A percentile compares a stretch with the other conserved stretches of the same genome.
These are phyloP conservation scores for Tragelaphus scriptus DNA, from an alignment of 2,113 vertebrate genomes.

Conservation along the genomic window DNA sequence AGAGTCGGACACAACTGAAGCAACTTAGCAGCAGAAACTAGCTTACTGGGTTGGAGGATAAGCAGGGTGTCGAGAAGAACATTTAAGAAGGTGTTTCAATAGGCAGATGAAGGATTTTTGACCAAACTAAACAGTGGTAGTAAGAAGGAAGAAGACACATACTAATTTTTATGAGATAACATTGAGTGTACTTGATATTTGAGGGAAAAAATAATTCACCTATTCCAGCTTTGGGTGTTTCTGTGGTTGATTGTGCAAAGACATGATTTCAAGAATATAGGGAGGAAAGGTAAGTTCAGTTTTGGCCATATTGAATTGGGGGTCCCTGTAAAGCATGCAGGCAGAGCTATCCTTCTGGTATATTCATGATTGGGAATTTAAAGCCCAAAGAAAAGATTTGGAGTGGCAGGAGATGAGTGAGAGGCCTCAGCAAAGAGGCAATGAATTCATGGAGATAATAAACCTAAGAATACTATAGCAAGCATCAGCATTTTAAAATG, in stretches of 20 bases:
- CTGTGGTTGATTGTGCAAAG: background rate
- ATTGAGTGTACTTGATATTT: background rate
- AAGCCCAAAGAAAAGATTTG: background rate
- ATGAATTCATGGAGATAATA: background rate
- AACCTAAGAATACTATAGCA: background rate
- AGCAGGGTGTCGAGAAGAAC: background rate
- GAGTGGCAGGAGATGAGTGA: background rate
- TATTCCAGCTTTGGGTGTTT: background rate
- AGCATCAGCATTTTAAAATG: background rate
- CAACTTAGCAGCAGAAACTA: no score
- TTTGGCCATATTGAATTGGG: background rate
- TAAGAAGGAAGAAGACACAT: background rate
- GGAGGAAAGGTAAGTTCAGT: background rate
- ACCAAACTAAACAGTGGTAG: background rate
- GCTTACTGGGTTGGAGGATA: background rate
- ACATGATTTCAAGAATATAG: background rate
- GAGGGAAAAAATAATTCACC: background rate
- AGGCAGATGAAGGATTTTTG: background rate
- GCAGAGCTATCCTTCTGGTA: background rate
- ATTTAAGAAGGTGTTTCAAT: background rate
- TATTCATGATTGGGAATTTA: background rate
- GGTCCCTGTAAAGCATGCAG: background rate
- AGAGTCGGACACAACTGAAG: no score
- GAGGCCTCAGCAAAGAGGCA: background rate
- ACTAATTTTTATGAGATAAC: background rate